Evolutionary conservation across 2,113 vertebrate species (phyloP).

Genomic region (Chinchilla lanigera): DNA sequence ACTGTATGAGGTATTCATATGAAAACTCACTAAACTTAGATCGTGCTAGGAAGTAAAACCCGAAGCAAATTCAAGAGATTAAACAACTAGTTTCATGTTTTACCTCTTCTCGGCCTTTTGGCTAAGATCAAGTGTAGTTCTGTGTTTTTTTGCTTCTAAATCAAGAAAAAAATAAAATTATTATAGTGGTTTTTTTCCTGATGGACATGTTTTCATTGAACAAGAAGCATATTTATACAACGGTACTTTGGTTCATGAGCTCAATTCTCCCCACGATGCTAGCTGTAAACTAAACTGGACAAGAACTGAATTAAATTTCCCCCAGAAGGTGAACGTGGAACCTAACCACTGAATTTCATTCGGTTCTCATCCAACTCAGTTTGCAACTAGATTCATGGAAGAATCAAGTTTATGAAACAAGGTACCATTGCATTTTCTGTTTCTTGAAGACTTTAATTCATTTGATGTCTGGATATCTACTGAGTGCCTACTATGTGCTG

Average conservation of each 20-base stretch:
- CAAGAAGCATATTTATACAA: neutral
- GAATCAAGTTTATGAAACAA: neutral
- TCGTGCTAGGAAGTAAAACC: neutral
- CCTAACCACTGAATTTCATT: neutral
- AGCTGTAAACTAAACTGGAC: neutral
- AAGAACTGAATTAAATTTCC: neutral
- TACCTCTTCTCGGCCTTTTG: neutral
- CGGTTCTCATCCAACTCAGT: neutral
- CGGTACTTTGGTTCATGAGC: neutral
- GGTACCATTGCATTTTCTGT: neutral
- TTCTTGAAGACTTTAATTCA: neutral
- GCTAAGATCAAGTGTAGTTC: neutral
- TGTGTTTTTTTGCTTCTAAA: neutral
- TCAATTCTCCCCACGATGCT: neutral
- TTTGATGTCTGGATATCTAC: accelerated
- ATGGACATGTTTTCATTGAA: neutral
- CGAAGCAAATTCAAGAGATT: neutral
- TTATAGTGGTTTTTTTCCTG: neutral
- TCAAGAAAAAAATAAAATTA: neutral
- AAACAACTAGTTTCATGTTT: neutral
- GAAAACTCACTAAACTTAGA: neutral
- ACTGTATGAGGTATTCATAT: constrained; percentile 94
- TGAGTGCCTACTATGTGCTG: neutral
- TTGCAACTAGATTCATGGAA: neutral
- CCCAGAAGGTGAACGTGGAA: neutral